phyloP scores from a whole-genome alignment of 2,113 vertebrate species.

The Ceyx cyanopectus region DNA sequence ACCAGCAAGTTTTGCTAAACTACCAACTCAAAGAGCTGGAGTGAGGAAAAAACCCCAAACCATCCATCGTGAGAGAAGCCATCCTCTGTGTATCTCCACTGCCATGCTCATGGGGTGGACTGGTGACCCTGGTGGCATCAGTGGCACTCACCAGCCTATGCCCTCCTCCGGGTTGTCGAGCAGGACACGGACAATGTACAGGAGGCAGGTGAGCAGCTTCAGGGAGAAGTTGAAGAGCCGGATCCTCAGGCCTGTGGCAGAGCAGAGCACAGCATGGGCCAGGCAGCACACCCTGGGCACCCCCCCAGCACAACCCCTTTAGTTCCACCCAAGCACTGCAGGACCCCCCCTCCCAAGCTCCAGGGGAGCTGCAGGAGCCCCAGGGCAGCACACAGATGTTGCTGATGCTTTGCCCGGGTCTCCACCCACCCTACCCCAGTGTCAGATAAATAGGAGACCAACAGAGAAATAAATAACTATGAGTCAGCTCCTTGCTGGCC shows the following conservation, averaged over 20 bases:
- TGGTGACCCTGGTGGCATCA: accelerated
- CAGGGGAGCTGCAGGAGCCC: background rate
- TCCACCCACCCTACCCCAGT: accelerated
- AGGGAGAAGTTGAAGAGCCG: conserved; percentile 96
- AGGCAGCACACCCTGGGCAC: accelerated
- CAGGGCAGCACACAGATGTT: background rate
- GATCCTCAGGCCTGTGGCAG: conserved; percentile 88
- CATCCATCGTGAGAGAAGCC: accelerated
- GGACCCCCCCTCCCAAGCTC: background rate
- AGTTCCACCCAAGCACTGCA: accelerated
- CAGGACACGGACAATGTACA: conserved; percentile 92
- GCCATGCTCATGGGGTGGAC: accelerated
- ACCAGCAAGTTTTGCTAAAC: accelerated
- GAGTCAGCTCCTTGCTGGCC: background rate
- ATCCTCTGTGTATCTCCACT: accelerated
- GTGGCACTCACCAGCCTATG: conserved; percentile 81
- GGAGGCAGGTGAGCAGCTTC: conserved; percentile 94
- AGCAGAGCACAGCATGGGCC: background rate
- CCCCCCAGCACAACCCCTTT: background rate
- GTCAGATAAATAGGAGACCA: background rate
- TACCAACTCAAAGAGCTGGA: accelerated
- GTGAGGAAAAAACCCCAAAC: background rate
- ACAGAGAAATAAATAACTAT: accelerated
- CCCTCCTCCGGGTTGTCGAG: conserved; percentile 83
- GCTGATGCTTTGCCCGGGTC: accelerated